Base-by-base conservation (phyloP, 1,140 invertebrate species). In the Drosophila subobscura region DNA sequence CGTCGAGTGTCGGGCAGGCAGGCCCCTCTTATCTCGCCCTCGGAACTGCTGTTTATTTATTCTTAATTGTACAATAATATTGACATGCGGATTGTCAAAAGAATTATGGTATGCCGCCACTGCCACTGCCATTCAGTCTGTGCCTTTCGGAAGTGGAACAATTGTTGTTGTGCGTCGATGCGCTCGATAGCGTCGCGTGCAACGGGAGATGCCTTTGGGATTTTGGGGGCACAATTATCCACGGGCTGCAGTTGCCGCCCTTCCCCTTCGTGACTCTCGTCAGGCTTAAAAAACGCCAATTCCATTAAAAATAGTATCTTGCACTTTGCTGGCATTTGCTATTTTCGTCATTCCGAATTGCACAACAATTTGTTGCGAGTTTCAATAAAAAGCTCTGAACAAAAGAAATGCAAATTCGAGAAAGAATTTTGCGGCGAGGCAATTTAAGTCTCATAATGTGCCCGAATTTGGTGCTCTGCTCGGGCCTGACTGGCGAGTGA, bases 71-170 rank as follows among this genome's bases (percentile, higher is more conserved):
- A 74, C 49, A 77, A 81, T 52, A 77, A 80, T 74, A 86, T 86
- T 80, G 67, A 74, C 83, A 68, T 52, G 29, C 53, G 40, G 42
- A 80, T 42, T 85, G 72, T 72, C 52, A 54, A 76, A 41, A 23
- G 52, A 66, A 64, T 73, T 70, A 66, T 66, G 64, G 40, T 49
- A 53, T 56, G 47, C 71, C 64, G 54, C 44, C 64, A 64, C 64
- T 67, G 54, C 44, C 64, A 64, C 64, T 67, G 54, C 44, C 64
- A 64, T 63, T 65, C 23, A 53, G 51, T 73, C 60, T 61, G 67
- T 64, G 54, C 57, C 60, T 81, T 77, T 86, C 83, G 83, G 81
- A 86, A 86, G 81, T 86, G 77, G 74, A 59, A 37, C 33, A 81
- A 86, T 75, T 81, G 66, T 84, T 84, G 67, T 78, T 54, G 73